Base-by-base conservation (phyloP, 2,797 vertebrate genomes). In the Thunnus albacares region DNA sequence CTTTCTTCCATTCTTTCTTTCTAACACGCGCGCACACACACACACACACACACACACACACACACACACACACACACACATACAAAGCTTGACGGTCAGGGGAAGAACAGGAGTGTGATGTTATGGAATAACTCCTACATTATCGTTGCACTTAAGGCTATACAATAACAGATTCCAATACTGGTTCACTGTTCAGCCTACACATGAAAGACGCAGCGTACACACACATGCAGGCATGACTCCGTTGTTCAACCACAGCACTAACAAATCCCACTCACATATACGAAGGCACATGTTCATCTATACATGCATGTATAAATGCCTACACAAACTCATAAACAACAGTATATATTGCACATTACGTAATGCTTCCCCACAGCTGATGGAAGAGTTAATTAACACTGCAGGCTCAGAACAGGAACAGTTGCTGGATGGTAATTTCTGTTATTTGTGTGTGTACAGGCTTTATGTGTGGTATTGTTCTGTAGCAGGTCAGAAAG, bases 181-280 rank as follows among this genome's bases (percentile, higher is more conserved):
- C 6, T 28, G 58, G 38, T 61, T 68, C 22, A 26, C 14, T 18
- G 35, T 30, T 51, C 65, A 58, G 35, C 73, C 67, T 65, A 74
- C 75, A 76, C 67, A 66, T 11, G 6, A 51, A 70, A 62, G 14
- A 73, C 41, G 43, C 61, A 56, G 20, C 13, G 67, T 20, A 41
- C 43, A 70, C 35, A 64, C 57, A 58, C 57, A 53, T 43, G 58
- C 26, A 56, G 18, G 18, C 41, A 18, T 9, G 7, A 30, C 1
- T 24, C 45, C 22, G 10, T 20, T 47, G 28, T 53, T 24, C 10
- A 56, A 33, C 20, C 47, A 22, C 15, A 53, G 12, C n/a, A 14
- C 55, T 11, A 35, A 61, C 17, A 67, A 56, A 84, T 73, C 82
- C 56, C 71, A 71, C 77, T 67, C 77, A 69, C 64, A 57, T 45